Base-by-base conservation (phyloP, 1,140 invertebrate species). In the Acromyrmex heyeri region DNA sequence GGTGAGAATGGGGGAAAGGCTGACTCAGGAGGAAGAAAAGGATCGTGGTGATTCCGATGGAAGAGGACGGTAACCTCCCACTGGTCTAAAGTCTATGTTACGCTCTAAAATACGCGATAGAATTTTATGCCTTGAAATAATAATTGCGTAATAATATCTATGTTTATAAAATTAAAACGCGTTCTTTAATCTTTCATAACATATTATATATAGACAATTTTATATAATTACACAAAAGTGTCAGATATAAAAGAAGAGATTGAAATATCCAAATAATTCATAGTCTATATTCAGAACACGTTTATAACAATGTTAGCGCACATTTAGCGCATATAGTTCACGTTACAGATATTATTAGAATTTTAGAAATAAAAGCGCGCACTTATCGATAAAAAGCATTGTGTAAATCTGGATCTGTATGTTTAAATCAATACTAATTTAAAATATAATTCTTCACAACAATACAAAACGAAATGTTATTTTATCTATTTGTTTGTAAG, bases 1-100 rank as follows among this genome's bases (percentile, higher is more conserved):
- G 53, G 72, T 38, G 72, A 87, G 65, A 76, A 86, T 64, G 77
- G 79, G 86, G 85, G 69, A 82, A 76, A 70, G 75, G 90, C 90
- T 90, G 88, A 90, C 57, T 90, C 81, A 44, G 72, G 55, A 78
- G 61, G 65, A 61, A 85, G 57, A 62, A 62, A 61, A 72, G 70
- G 44, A 59, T 82, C 48, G 48, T 59, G 53, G 53, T 83, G 81
- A 85, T 85, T 73, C 73, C 75, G 73, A 87, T 82, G 57, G 76
- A 67, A 65, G 59, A 64, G 75, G 6, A 77, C 76, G 86, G 83
- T 72, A 76, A 85, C 73, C 69, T 83, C 24, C 69, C 79, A 24
- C 38, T 24, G 79, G n/a, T 30, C 21, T 61, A 61, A 83, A 75
- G 55, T 14, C 38, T 57, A 18, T 50, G 30, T 83, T 18, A 48